Evolutionary conservation across 2,113 vertebrate genomes (phyloP).

Genomic region (Myotis brandtii): DNA sequence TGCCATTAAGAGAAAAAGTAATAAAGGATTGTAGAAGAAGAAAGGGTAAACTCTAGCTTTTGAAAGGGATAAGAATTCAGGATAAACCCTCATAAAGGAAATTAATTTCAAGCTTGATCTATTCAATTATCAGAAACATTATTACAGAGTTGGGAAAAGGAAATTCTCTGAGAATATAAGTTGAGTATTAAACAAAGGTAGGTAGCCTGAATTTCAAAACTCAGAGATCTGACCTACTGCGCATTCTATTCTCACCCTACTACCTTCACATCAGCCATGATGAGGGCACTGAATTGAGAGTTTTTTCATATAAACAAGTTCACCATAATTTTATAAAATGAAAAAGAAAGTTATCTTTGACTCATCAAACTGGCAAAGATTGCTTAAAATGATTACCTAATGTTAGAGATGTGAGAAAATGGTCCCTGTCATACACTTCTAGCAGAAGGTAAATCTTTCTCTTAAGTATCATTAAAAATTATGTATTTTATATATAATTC

Average conservation of each 20-base stretch:
- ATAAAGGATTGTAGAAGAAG: background rate
- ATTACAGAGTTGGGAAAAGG: slow-evolving; percentile 1
- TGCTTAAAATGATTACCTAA: slow-evolving; percentile 53
- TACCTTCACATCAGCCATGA: background rate
- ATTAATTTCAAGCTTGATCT: background rate
- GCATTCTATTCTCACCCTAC: background rate
- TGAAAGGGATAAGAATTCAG: slow-evolving; percentile 1
- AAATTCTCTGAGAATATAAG: background rate
- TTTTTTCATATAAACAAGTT: slow-evolving; percentile 42
- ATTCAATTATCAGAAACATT: background rate
- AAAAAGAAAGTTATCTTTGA: slow-evolving; percentile 24
- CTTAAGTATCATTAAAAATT: slow-evolving; percentile 23
- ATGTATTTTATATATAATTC: background rate
- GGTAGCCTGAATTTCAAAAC: background rate
- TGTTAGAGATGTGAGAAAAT: slow-evolving; percentile 39
- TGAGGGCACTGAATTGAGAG: background rate
- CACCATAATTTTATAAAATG: slow-evolving; percentile 14
- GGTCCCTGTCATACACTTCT: background rate
- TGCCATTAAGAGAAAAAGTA: background rate
- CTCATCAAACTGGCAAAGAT: background rate
- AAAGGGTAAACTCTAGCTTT: background rate
- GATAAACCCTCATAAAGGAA: slow-evolving; percentile 1
- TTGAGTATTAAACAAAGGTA: slow-evolving; percentile 18
- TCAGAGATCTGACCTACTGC: background rate
- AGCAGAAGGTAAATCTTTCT: slow-evolving; percentile 36